Base-by-base conservation (phyloP, 2,888 invertebrate species). In the Asteroscopus sphinx region DNA sequence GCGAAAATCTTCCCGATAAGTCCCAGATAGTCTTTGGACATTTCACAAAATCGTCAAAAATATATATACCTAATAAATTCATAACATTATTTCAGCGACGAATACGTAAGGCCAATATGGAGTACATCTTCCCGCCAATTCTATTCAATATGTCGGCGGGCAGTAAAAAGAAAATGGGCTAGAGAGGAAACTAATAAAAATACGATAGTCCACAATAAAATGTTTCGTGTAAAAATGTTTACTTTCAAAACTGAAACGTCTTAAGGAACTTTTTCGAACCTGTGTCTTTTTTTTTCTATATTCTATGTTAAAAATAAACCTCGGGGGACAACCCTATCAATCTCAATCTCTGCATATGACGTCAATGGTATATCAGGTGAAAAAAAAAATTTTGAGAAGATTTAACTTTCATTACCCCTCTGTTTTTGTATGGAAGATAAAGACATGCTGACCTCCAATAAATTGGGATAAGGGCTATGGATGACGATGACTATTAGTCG, bases 131-230 rank as follows among this genome's bases (percentile, higher is more conserved):
- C 75, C 63, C 79, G 78, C 85, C 87, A 85, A 90, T 90, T 88
- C 88, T 86, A 89, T 91, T 91, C 91, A 92, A 91, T 91, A 91
- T 85, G 88, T 86, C 83, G 82, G 68, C 64, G 46, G 77, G 77
- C 82, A 76, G 81, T 92, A 90, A 92, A 89, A 82, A 82, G 85
- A 88, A 88, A 90, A 88, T 85, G 80, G 86, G 76, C 77, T 81
- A 78, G 82, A 81, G 82, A 79, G 81, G 79, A 81, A 87, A 83
- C 79, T 80, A 77, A 88, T 89, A 90, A 90, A 88, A 89, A 85
- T 79, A 82, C 81, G 73, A 77, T 73, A 71, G 73, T 76, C 79
- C 73, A 62, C 77, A 61, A 74, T 69, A 82, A 81, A 84, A 77
- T 78, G 72, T 80, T 82, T 81, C 72, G 76, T 68, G 75, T 73